Evolutionary conservation across 1,140 invertebrate genomes (phyloP).

Genomic region (Caenorhabditis inopinata): DNA sequence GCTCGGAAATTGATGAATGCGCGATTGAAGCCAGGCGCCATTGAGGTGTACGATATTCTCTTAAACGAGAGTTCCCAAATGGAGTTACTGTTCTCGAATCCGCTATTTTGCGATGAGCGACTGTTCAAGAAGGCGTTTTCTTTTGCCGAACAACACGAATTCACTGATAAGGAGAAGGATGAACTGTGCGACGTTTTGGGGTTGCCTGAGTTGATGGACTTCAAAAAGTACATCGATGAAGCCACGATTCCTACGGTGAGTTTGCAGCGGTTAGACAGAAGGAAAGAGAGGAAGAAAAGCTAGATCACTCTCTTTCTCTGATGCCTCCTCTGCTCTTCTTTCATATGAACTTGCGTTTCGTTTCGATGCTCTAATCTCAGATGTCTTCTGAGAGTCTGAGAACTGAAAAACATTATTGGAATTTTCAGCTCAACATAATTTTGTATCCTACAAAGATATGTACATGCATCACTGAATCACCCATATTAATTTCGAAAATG

Average conservation of each 20-base stretch:
- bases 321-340: too few relatives aligned
- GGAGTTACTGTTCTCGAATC: not conserved
- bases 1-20: not conserved
- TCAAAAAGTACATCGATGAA: not conserved
- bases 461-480: too few relatives aligned
- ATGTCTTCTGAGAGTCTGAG: too few relatives aligned
- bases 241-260: not conserved
- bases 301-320: too few relatives aligned
- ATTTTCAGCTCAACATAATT: too few relatives aligned
- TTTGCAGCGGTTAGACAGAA: too few relatives aligned
- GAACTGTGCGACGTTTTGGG: not conserved
- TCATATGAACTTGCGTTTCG: too few relatives aligned
- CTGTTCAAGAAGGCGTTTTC: slow-evolving; percentile 7
- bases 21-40: not conserved
- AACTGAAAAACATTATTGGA: too few relatives aligned
- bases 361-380: too few relatives aligned
- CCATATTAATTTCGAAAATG: too few relatives aligned
- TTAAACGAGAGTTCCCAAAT: not conserved
- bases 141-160: not conserved
- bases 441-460: too few relatives aligned
- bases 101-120: slow-evolving; percentile 3
- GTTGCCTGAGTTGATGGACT: not conserved
- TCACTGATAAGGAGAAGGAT: not conserved
- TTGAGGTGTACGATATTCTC: not conserved
- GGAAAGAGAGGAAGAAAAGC: too few relatives aligned